Conservation (phyloP, 2,113 vertebrate species). For the Gambusia affinis region DNA sequence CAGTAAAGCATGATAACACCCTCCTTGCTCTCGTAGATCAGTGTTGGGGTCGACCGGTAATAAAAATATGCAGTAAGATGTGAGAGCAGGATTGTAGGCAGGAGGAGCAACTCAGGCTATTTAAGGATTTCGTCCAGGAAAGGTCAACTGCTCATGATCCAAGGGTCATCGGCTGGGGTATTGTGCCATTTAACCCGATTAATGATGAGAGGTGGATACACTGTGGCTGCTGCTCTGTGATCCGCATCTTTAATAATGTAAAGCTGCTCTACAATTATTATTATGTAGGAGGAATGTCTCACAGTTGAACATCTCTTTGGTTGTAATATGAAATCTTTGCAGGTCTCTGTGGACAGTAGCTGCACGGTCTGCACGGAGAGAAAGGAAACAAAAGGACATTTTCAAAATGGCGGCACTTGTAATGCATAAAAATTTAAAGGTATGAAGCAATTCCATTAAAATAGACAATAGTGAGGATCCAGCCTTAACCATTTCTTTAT, state of each 20-base stretch:
- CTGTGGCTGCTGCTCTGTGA: neutral
- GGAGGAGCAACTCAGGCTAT: slow-evolving; percentile 52
- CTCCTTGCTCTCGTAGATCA: slow-evolving; percentile 55
- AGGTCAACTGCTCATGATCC: slow-evolving; percentile 43
- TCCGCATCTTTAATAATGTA: slow-evolving; percentile 20
- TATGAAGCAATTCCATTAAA: neutral
- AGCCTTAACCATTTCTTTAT: neutral
- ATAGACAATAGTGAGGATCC: neutral
- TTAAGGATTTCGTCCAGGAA: slow-evolving; percentile 54
- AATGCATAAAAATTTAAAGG: neutral
- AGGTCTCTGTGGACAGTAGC: neutral
- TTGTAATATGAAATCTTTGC: neutral
- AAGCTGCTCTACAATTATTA: slow-evolving; percentile 1
- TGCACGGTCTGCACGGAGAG: neutral
- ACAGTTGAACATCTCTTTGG: neutral
- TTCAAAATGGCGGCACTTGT: slow-evolving; percentile 1
- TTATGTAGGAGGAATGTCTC: neutral
- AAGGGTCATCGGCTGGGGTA: slow-evolving; percentile 21
- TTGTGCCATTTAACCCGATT: slow-evolving; percentile 20
- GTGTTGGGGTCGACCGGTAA: slow-evolving; percentile 45
- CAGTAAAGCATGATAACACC: slow-evolving; percentile 52
- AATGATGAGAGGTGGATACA: slow-evolving; percentile 18
- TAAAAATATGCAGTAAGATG: slow-evolving; percentile 45
- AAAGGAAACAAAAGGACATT: neutral
- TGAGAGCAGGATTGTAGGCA: slow-evolving; percentile 50